Conservation (phyloP, 2,113 vertebrate genomes). For the Lycaon pictus region DNA sequence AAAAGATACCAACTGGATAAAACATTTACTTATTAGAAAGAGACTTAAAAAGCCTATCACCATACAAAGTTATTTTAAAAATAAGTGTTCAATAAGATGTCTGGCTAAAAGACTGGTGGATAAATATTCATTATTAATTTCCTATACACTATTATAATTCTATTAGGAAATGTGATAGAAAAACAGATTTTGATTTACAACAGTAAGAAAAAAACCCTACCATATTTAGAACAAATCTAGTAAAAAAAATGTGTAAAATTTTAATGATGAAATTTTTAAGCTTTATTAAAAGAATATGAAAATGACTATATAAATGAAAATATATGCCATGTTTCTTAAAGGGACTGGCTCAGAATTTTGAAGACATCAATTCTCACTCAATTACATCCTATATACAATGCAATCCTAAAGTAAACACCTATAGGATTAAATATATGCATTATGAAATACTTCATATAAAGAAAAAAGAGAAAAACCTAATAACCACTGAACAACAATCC, state of each 20-base stretch:
- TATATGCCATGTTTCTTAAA: background rate
- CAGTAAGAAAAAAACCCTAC: constrained; percentile 6
- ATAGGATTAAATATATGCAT: background rate
- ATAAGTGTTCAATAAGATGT: background rate
- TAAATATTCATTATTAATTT: background rate
- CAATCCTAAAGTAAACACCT: background rate
- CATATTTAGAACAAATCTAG: constrained; percentile 27
- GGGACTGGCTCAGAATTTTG: background rate
- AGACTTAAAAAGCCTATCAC: background rate
- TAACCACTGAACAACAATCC: background rate
- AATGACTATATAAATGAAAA: background rate
- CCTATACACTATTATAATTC: background rate
- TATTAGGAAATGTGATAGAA: background rate
- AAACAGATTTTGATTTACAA: background rate
- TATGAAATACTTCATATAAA: background rate
- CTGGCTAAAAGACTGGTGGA: background rate
- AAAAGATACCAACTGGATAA: background rate
- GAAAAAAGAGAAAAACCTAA: constrained; percentile 37
- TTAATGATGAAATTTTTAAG: background rate
- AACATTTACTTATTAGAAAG: background rate
- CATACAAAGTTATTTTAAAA: background rate
- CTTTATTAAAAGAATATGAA: constrained; percentile 11
- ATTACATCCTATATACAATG: background rate
- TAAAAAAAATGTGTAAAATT: background rate
- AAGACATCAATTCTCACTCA: constrained; percentile 1